Evolutionary conservation across 2,113 vertebrate genomes (phyloP).

Genomic region (Leucopsar rothschildi): DNA sequence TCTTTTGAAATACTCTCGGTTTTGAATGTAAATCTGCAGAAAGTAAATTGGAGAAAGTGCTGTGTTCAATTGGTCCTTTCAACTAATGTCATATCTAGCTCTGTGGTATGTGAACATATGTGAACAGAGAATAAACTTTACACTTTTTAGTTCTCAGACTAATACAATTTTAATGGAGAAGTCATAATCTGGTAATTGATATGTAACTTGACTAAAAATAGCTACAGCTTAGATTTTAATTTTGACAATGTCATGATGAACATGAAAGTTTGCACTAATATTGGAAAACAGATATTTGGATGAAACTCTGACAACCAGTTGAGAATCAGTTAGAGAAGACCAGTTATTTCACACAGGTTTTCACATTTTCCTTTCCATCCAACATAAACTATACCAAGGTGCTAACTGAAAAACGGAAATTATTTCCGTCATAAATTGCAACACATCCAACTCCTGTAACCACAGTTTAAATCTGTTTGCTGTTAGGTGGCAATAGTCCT

Average conservation of each 20-base stretch:
- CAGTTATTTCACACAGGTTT: background rate
- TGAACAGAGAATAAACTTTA: background rate
- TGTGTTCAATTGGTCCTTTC: background rate
- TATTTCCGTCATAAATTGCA: background rate
- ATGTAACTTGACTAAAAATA: background rate
- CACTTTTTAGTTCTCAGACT: background rate
- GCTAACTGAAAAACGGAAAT: background rate
- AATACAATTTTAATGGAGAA: background rate
- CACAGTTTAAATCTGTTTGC: background rate
- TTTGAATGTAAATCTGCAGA: background rate
- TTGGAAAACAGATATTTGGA: background rate
- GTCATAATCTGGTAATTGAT: background rate
- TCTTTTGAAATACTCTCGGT: background rate
- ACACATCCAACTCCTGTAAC: background rate
- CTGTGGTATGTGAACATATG: background rate
- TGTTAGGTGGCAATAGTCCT: background rate
- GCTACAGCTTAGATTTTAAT: background rate
- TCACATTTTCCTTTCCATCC: constrained; percentile 3
- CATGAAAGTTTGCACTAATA: background rate
- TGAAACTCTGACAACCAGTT: background rate
- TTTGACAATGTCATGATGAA: background rate
- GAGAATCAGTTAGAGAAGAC: background rate
- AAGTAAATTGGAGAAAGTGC: background rate
- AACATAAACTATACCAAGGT: background rate
- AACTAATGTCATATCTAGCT: background rate